phyloP scores from a whole-genome alignment of 2,797 vertebrate genomes.

The Cheirogaleus major region DNA sequence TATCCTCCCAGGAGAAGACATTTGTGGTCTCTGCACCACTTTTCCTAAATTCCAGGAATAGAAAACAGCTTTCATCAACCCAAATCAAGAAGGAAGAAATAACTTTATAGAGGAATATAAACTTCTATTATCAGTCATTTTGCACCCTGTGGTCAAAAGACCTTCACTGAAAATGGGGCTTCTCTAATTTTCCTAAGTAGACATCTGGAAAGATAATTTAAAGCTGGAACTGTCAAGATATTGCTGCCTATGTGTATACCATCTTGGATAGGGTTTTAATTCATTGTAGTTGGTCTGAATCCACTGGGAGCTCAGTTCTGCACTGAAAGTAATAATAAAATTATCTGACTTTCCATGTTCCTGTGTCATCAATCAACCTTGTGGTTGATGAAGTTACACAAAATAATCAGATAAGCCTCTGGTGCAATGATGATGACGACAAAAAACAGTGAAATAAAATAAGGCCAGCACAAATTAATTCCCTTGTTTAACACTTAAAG shows the following conservation, averaged over 20 bases:
- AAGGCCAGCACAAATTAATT: background rate
- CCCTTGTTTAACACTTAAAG: background rate
- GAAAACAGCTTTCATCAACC: background rate
- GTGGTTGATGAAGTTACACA: background rate
- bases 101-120: background rate
- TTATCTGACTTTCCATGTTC: background rate
- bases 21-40: background rate
- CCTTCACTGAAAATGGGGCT: background rate
- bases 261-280: background rate
- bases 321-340: background rate
- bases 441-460: background rate
- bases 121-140: background rate
- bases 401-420: background rate
- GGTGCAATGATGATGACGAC: background rate
- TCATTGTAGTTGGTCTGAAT: background rate
- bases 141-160: background rate
- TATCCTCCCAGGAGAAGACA: background rate
- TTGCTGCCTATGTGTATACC: background rate
- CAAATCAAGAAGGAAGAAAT: constrained; percentile 1
- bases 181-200: background rate
- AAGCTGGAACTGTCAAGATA: background rate
- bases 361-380: background rate
- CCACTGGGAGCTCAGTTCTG: background rate
- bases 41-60: background rate
- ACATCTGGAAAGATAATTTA: background rate